Evolutionary conservation across 2,113 vertebrate genomes (phyloP).

Genomic region (Myotis brandtii): DNA sequence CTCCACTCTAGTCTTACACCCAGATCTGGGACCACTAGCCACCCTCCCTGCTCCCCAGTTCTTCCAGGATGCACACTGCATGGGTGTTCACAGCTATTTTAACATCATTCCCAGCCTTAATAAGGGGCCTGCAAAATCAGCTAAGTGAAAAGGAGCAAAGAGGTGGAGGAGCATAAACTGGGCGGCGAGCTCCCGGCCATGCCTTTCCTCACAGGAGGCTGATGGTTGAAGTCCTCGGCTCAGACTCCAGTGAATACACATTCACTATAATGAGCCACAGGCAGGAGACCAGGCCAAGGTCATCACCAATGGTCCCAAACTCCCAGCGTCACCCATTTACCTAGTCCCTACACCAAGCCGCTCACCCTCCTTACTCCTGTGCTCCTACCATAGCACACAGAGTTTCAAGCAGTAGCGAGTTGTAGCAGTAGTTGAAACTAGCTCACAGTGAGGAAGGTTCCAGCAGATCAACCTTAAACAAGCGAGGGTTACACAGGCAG

Average conservation of each 20-base stretch:
- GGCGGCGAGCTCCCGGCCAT: neutral
- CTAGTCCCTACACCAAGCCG: neutral
- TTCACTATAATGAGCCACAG: neutral
- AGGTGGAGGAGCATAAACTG: neutral
- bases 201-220: neutral
- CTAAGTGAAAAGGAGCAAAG: neutral
- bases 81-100: neutral
- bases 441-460: neutral
- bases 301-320: neutral
- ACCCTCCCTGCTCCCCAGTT: neutral
- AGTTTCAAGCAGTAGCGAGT: conserved; percentile 49
- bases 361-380: neutral
- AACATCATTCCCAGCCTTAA: neutral
- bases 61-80: neutral
- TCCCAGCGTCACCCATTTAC: neutral
- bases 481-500: neutral
- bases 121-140: neutral
- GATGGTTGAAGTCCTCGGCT: neutral
- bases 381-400: rapidly evolving
- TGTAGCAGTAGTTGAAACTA: conserved; percentile 52
- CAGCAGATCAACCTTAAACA: neutral
- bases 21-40: neutral
- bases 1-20: neutral
- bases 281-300: neutral
- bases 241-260: neutral